These are phyloP conservation scores for Papilio demoleus DNA, from an alignment of 2,888 invertebrate genomes.

Conservation along the genomic window DNA sequence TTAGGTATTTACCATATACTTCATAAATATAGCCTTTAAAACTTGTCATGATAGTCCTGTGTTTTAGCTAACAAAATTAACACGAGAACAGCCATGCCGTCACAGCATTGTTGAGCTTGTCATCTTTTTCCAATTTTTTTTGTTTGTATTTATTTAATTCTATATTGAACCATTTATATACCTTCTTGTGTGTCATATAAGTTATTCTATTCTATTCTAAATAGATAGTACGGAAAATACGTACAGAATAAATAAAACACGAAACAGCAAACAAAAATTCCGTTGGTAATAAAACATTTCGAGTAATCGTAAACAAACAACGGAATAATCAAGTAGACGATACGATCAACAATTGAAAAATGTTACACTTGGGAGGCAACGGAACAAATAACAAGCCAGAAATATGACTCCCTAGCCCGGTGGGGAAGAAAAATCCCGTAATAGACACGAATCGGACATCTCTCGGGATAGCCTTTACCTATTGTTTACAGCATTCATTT, in stretches of 20 bases:
- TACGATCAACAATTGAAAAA: constrained; percentile 32
- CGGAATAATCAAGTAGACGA: constrained; percentile 27
- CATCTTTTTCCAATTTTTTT: too few relatives aligned
- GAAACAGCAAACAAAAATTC: constrained; percentile 1
- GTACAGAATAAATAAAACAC: neutral
- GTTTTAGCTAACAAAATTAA: too few relatives aligned
- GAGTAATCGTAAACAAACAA: constrained; percentile 24
- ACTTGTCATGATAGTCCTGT: too few relatives aligned
- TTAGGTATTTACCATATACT: too few relatives aligned
- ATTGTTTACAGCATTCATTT: constrained; percentile 5
- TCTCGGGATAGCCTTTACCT: constrained; percentile 11
- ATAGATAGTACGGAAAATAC: neutral
- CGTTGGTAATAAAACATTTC: constrained; percentile 11
- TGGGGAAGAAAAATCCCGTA: constrained; percentile 19
- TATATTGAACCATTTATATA: too few relatives aligned
- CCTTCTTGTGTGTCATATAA: too few relatives aligned
- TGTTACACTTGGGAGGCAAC: constrained; percentile 18
- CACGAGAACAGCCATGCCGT: too few relatives aligned
- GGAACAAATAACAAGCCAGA: constrained; percentile 27
- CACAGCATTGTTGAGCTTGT: too few relatives aligned
- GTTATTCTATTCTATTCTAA: neutral
- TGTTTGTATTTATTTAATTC: too few relatives aligned
- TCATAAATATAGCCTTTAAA: too few relatives aligned
- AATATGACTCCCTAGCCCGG: constrained; percentile 23
- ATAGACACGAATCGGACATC: constrained; percentile 19